Percentiles rank a stretch among this genome's conserved stretches.
Evolutionary conservation across 2,888 invertebrate genomes (phyloP).

Genomic region (Oligia fasciuncula): DNA sequence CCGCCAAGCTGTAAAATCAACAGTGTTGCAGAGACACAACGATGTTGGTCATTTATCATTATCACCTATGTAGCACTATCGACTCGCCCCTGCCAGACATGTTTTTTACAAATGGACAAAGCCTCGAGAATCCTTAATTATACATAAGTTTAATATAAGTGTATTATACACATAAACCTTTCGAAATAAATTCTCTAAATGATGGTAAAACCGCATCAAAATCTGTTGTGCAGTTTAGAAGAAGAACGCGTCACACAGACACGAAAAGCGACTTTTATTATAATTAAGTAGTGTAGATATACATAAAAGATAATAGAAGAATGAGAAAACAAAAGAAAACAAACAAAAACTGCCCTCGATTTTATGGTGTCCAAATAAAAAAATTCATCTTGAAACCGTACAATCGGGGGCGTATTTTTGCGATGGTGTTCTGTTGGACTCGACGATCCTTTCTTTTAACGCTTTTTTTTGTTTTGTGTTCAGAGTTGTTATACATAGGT

Average conservation of each 20-base stretch:
- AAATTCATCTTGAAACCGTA: neutral
- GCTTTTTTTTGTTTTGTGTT: neutral
- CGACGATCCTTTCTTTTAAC: neutral
- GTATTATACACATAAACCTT: neutral
- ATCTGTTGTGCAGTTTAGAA: neutral
- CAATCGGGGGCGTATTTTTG: neutral
- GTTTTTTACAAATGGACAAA: neutral
- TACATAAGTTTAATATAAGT: neutral
- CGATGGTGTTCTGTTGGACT: neutral
- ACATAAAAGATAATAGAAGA: neutral
- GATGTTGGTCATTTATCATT: conserved; percentile 28
- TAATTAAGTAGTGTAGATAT: neutral
- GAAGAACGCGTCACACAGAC: neutral
- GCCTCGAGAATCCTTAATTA: too few species aligned
- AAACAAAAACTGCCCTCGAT: neutral
- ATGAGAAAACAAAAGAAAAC: neutral
- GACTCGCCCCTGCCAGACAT: too few species aligned
- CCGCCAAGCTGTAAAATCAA: conserved; percentile 34
- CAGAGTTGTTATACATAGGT: neutral
- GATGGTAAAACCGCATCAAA: too few species aligned
- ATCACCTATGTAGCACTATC: neutral
- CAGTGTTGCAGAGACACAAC: conserved; percentile 38
- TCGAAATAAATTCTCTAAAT: neutral
- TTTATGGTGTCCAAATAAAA: neutral
- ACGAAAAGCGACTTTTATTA: neutral